phyloP scores from a whole-genome alignment of 2,888 invertebrate species.

The Colostygia pectinataria region DNA sequence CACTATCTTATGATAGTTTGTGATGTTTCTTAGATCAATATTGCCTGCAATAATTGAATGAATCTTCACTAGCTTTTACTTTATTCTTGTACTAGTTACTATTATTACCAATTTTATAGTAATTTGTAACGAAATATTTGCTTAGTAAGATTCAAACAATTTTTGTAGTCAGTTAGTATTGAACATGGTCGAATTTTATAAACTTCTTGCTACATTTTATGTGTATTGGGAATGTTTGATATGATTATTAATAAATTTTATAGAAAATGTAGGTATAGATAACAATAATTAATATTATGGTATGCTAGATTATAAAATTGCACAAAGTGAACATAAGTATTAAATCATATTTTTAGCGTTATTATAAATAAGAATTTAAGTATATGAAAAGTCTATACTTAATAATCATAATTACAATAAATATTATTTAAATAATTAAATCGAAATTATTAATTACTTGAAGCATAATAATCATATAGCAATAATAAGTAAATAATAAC shows the following conservation, averaged over 20 bases:
- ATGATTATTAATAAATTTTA: background rate
- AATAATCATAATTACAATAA: conserved; percentile 12
- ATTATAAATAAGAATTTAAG: no score
- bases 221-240: conserved; percentile 61
- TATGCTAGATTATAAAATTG: conserved; percentile 47
- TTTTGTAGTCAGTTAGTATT: conserved; percentile 5
- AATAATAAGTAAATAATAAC: no score
- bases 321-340: conserved; percentile 58
- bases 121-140: background rate
- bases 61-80: no score
- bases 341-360: no score
- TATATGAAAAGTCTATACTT: background rate
- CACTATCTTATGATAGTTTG: conserved; percentile 28
- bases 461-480: background rate
- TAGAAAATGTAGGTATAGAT: no score
- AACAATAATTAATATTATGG: no score
- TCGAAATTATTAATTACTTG: background rate
- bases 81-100: no score
- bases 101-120: no score
- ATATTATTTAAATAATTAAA: no score
- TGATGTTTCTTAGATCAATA: conserved; percentile 18
- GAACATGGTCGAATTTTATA: conserved; percentile 25
- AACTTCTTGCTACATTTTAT: conserved; percentile 54
- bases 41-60: background rate
- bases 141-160: background rate